Evolutionary conservation across 64 coral and sea anemone genomes (phyloP).

Genomic region (Astreopora myriophthalma): DNA sequence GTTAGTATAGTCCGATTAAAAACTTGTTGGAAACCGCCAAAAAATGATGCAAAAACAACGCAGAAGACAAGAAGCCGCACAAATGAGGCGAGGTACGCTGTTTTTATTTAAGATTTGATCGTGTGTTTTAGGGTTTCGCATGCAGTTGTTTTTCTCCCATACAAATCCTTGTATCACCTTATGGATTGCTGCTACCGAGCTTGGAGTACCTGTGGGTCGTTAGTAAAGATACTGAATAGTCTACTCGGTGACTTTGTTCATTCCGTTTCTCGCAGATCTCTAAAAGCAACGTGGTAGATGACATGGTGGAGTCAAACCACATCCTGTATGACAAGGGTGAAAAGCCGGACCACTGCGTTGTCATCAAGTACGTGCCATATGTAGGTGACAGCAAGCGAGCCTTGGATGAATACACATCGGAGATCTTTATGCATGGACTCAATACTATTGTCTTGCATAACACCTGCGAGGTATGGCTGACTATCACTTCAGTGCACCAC

Average conservation of each 20-base stretch:
- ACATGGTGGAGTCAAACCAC: conserved; percentile 97
- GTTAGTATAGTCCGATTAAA: too few species aligned
- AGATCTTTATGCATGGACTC: conserved; percentile 99
- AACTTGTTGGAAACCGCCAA: too few species aligned
- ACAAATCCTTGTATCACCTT: too few species aligned
- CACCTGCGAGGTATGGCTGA: conserved; percentile 98
- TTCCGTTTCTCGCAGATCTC: conserved; percentile 61
- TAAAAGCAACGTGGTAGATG: conserved; percentile 98
- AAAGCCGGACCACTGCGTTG: conserved; percentile 95
- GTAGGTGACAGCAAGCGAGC: conserved; percentile 97
- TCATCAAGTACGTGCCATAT: conserved; percentile 98
- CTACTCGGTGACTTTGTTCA: background rate
- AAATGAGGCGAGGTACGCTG: too few species aligned
- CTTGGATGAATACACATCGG: conserved; percentile 97
- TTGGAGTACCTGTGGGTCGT: too few species aligned
- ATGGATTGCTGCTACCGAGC: too few species aligned
- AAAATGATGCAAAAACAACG: too few species aligned
- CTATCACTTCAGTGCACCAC: too few species aligned
- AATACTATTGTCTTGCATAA: conserved; percentile 98
- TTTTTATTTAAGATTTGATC: too few species aligned
- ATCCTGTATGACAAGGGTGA: conserved; percentile 88
- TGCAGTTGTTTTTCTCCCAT: too few species aligned
- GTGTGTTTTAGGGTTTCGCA: too few species aligned
- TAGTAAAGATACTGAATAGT: background rate
- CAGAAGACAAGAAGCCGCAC: too few species aligned